Percentiles rank a stretch among this genome's conserved stretches.
Evolutionary conservation across 2,888 invertebrate species (phyloP).

Genomic region (Gortyna flavago): DNA sequence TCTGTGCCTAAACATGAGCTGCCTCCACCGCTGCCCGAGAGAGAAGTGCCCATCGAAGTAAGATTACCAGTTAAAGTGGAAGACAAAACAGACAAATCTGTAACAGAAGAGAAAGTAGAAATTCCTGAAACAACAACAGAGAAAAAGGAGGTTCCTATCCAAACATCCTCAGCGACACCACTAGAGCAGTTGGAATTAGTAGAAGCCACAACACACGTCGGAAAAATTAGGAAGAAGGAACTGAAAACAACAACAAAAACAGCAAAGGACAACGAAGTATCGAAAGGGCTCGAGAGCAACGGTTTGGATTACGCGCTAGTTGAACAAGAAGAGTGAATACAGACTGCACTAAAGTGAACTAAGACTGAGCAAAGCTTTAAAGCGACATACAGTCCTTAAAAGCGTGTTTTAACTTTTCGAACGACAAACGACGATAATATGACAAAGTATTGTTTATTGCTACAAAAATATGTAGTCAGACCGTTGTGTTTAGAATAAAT

Average conservation of each 20-base stretch:
- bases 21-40: slow-evolving; percentile 84
- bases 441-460: slow-evolving; percentile 46
- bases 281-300: slow-evolving; percentile 81
- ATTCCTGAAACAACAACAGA: slow-evolving; percentile 53
- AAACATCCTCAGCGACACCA: slow-evolving; percentile 69
- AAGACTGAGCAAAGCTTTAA: slow-evolving; percentile 82
- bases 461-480: slow-evolving; percentile 25
- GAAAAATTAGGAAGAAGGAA: slow-evolving; percentile 88
- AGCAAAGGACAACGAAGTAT: slow-evolving; percentile 85
- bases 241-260: slow-evolving; percentile 81
- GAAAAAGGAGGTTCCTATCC: slow-evolving; percentile 53
- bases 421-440: slow-evolving; percentile 68
- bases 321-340: slow-evolving; percentile 77
- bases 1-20: slow-evolving; percentile 84
- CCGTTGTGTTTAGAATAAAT: slow-evolving; percentile 38
- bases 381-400: slow-evolving; percentile 51
- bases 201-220: slow-evolving; percentile 84
- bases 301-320: slow-evolving; percentile 81
- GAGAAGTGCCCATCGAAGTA: slow-evolving; percentile 84
- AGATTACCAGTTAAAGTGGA: slow-evolving; percentile 67
- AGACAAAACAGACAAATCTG: slow-evolving; percentile 67
- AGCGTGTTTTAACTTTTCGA: slow-evolving; percentile 63
- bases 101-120: slow-evolving; percentile 64
- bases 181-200: slow-evolving; percentile 78
- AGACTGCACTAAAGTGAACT: slow-evolving; percentile 63